Base-by-base conservation (phyloP, 2,888 invertebrate species). In the Ernsta delagoae region DNA sequence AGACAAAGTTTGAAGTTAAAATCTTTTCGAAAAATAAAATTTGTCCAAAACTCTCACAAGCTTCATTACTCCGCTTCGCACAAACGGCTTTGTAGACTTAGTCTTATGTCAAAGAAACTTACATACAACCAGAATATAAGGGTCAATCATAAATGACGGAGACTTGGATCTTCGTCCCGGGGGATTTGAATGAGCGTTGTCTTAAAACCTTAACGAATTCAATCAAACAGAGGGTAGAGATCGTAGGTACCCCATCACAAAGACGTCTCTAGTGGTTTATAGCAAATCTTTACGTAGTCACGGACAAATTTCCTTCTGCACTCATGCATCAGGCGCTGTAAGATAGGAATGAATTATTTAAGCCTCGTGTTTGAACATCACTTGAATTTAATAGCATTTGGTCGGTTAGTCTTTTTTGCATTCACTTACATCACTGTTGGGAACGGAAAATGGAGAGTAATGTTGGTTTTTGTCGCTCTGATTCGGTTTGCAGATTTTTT, bases 181-280 rank as follows among this genome's bases (percentile, higher is more conserved):
- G 73, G 70, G 74, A 74, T 75, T 73, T 72, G 73, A 72, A 72
- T 71, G 70, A 73, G 73, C 74, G 70, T 70, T 72, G 72, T 73
- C 72, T 75, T 74, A 70, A 73, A 72, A 70, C 72, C 71, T 66
- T 73, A 75, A 74, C 74, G 74, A 75, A 75, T 75, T 74, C 72
- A 74, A 75, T 75, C 75, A 72, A 73, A 74, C 72, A 62, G 68
- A 1, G 74, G 74, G 73, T 71, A 64, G 39, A 68, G 65, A 72
- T 50, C 50, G 70, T 74, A 70, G 71, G 71, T 70, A 74, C 70
- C 70, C 72, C 61, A 67, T 74, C 70, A 74, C 74, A 71, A 73
- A 74, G 66, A 70, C 70, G 57, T 69, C 70, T 72, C 65, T 57
- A 56, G 57, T 59, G 69, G 69, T 34, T 70, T 71, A 73, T 68